phyloP scores from a whole-genome alignment of 2,113 vertebrate genomes.

The Colistium nudipinnis region DNA sequence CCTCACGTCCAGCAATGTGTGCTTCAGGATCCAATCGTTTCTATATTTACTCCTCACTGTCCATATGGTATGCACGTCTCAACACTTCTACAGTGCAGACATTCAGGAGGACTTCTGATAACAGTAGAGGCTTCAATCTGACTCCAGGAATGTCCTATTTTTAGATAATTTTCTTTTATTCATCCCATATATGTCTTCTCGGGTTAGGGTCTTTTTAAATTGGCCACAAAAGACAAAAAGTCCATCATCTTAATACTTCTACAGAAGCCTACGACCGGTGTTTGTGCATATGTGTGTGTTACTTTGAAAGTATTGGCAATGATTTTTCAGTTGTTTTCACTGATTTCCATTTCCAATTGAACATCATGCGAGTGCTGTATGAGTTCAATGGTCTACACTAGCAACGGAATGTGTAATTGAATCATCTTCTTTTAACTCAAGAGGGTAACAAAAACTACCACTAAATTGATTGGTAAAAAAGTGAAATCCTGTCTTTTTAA shows the following conservation, averaged over 20 bases:
- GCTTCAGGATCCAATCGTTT: constrained; percentile 29
- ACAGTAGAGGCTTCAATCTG: too few relatives aligned
- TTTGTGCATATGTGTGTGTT: neutral
- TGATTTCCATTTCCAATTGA: constrained; percentile 17
- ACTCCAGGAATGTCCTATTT: too few relatives aligned
- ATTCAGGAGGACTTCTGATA: neutral
- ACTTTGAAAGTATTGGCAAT: too few relatives aligned
- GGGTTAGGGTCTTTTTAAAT: too few relatives aligned
- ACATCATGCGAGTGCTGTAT: constrained; percentile 11
- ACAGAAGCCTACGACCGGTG: too few relatives aligned
- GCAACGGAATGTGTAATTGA: constrained; percentile 4
- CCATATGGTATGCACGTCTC: neutral
- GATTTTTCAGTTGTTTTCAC: neutral
- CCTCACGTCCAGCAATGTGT: constrained; percentile 12
- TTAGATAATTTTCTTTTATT: too few relatives aligned
- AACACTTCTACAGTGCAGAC: neutral
- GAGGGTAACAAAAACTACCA: too few relatives aligned
- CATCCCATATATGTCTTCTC: too few relatives aligned
- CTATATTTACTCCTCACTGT: constrained; percentile 15
- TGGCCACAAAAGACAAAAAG: too few relatives aligned
- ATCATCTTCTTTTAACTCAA: constrained; percentile 6
- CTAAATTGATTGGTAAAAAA: too few relatives aligned
- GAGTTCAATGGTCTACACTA: neutral
- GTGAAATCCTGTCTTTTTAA: too few relatives aligned
- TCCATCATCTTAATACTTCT: too few relatives aligned